Base-by-base conservation (phyloP, 1,140 invertebrate species). In the Phymorhynchus buccinoides region DNA sequence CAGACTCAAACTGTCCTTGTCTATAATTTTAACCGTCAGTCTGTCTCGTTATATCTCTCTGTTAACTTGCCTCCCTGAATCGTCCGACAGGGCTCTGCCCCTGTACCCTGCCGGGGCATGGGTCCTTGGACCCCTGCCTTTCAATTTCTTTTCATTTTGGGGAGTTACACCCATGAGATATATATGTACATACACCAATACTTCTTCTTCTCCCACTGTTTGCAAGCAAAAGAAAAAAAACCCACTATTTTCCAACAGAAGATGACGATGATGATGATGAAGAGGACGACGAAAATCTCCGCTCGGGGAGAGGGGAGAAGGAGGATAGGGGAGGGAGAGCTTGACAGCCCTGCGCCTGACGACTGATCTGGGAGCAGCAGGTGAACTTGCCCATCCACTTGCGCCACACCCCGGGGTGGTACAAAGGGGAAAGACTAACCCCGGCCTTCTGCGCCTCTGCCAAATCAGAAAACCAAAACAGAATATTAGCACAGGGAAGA, bases 361-460 rank as follows among this genome's bases (percentile, higher is more conserved):
- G 52, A 41, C 85, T 84, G 27, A 86, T 80, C 83, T 88, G 85
- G 30, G 84, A 81, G 80, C 88, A 89, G 62, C 88, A 89, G 71
- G 71, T 88, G 83, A 86, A 89, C 27, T 83, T 85, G 18, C 86
- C 86, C 44, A 86, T 73, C 44, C 42, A 83, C 39, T 86, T 87
- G 32, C 83, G 88, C 88, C 88, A 89, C 30, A 87, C 88, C 3
- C 88, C 88, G 37, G 85, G 32, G 75, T 89, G 88, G 79, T 89
- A 86, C 27, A 86, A 84, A 7, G 78, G 73, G 1, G 83, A 73
- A n/a, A 86, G 86, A 16, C 73, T 44, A 2, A 80, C 79, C 12
- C 86, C 83, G 16, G 27, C 42, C n/a, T 52, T 77, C 27, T 27
- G 41, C 27, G 84, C 78, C 39, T 52, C 88, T 89, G 85, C 35